Base-by-base conservation (phyloP, 35 echinoderm and acorn worm genomes). In the Amphiura filiformis region DNA sequence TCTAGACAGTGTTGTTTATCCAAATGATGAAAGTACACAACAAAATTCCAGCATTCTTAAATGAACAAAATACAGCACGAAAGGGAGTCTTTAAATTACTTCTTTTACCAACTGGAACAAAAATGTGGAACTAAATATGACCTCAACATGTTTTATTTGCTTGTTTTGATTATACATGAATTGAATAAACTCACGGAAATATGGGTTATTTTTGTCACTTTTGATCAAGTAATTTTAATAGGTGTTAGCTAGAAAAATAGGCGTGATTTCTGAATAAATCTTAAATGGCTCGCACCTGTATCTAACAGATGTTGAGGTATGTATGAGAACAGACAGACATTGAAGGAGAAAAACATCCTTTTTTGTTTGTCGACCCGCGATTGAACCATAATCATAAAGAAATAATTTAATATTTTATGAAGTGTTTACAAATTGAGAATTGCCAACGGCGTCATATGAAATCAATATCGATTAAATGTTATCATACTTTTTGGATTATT, bases 141-240 rank as follows among this genome's bases (percentile, higher is more conserved):
- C 9, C 61, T n/a, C 28, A 15, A 70, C n/a, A 70, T n/a, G 17
- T 70, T 70, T 70, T 70, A 70, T 70, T 70, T 70, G 28, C 7
- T 18, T 70, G 61, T 70, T 70, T 70, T 70, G 61, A 70, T 70
- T 30, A 26, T 26, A 13, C 26, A 70, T 47, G 11, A 70, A 70
- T 15, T 26, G 28, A 70, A 26, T 7, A 52, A 70, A 70, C 7
- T 70, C 61, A 70, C 61, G 61, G 28, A 70, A 15, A 70, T 70
- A 23, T 70, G 61, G 61, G 61, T 70, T 70, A 70, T 70, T 70
- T 70, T 70, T 70, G 61, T 70, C 61, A 70, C 11, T 70, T n/a
- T n/a, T 70, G 26, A 70, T 70, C 7, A 15, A 70, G 28, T 2
- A 5, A 26, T 23, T 70, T 70, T 30, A 70, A 18, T 26, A 70